These are phyloP conservation scores for Camarhynchus parvulus DNA, from an alignment of 2,113 vertebrate species.

Conservation along the genomic window DNA sequence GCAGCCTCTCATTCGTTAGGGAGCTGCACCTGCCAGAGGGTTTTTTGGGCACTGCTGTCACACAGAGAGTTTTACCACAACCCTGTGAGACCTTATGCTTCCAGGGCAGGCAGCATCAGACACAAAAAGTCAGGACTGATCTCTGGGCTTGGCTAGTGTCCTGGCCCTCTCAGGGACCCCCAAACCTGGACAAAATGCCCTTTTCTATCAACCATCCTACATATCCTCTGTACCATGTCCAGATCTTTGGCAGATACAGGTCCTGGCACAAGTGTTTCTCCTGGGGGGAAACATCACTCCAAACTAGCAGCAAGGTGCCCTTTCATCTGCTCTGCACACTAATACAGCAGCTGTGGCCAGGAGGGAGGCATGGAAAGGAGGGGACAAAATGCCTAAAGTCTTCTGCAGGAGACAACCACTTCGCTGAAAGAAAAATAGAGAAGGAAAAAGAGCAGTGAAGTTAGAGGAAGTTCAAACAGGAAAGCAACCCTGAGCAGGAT, in stretches of 20 bases:
- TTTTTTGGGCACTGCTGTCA: accelerated
- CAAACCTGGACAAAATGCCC: not conserved
- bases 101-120: not conserved
- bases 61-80: not conserved
- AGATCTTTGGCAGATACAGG: not conserved
- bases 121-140: not conserved
- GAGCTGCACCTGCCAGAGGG: not conserved
- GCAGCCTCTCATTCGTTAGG: not conserved
- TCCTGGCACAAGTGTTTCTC: not conserved
- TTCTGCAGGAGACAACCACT: not conserved
- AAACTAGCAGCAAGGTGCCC: accelerated
- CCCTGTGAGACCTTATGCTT: not conserved
- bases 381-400: not conserved
- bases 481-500: not conserved
- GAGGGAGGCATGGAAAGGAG: not conserved
- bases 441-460: not conserved
- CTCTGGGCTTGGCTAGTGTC: not conserved
- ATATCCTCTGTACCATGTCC: accelerated
- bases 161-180: not conserved
- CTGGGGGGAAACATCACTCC: not conserved
- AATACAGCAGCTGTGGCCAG: not conserved
- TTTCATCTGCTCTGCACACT: not conserved
- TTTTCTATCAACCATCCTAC: not conserved
- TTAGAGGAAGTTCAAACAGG: not conserved
- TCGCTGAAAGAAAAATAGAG: not conserved